Conservation (phyloP, 2,113 vertebrate genomes). For the Egretta garzetta region DNA sequence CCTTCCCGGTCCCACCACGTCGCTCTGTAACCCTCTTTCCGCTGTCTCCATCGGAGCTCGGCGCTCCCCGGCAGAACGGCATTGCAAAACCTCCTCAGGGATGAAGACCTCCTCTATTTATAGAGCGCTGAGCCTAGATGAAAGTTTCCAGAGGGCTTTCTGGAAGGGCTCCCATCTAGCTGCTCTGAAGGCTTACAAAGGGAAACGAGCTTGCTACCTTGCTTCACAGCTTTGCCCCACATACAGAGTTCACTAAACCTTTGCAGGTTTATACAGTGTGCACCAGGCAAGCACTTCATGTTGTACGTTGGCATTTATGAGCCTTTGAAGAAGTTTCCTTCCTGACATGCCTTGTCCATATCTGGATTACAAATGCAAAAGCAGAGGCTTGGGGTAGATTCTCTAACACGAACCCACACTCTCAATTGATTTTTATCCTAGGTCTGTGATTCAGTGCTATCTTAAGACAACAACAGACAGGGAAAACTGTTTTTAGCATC, state of each 20-base stretch:
- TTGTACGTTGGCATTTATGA: not conserved
- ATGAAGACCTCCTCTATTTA: conserved; percentile 64
- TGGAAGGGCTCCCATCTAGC: conserved; percentile 35
- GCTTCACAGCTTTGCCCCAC: not conserved
- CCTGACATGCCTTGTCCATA: not conserved
- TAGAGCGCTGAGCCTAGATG: not conserved
- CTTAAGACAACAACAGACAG: not conserved
- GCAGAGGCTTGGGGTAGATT: not conserved
- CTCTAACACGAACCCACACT: not conserved
- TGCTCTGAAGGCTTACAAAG: not conserved
- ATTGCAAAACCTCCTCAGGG: conserved; percentile 18
- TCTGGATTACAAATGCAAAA: not conserved
- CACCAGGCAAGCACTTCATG: not conserved
- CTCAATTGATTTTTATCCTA: not conserved
- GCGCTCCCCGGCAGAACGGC: not conserved
- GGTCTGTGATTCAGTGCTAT: not conserved
- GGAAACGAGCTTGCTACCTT: not conserved
- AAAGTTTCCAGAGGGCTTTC: conserved; percentile 40
- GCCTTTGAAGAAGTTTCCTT: not conserved
- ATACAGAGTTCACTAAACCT: not conserved
- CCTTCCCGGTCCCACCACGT: not conserved
- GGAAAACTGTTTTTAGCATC: not conserved
- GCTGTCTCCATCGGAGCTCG: not conserved
- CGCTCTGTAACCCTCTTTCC: not conserved
- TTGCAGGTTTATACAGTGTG: not conserved